Evolutionary conservation across 2,888 invertebrate genomes (phyloP).

Genomic region (Phrixothrix hirtus): DNA sequence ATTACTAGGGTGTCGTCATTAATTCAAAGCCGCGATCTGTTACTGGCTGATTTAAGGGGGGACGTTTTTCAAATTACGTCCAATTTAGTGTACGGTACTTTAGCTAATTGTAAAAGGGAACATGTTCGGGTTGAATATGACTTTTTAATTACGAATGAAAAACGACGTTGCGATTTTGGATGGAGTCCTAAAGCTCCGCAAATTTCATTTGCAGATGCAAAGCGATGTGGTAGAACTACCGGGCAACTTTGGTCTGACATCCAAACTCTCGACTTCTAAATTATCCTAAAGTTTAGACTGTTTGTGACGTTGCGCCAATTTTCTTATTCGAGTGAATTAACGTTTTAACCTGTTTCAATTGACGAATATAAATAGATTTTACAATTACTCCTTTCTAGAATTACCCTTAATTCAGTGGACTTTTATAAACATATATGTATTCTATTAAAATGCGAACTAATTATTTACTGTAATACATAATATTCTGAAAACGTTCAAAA

Average conservation of each 20-base stretch:
- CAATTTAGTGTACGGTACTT: conserved; percentile 47
- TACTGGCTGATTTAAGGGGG: conserved; percentile 42
- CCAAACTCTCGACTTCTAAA: conserved; percentile 29
- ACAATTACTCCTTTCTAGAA: conserved; percentile 7
- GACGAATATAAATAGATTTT: conserved; percentile 15
- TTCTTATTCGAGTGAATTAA: conserved; percentile 27
- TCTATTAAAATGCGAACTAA: background rate
- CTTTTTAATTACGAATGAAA: conserved; percentile 49
- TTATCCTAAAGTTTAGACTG: conserved; percentile 30
- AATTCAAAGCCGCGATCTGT: conserved; percentile 36
- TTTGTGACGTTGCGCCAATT: conserved; percentile 29
- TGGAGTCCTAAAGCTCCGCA: conserved; percentile 16
- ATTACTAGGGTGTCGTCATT: conserved; percentile 41
- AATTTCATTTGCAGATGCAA: conserved; percentile 29
- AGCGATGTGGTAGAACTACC: conserved; percentile 21
- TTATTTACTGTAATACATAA: too few relatives aligned
- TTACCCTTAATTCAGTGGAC: background rate
- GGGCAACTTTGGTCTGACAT: conserved; percentile 26
- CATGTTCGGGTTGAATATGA: conserved; percentile 45
- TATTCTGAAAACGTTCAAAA: too few relatives aligned
- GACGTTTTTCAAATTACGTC: conserved; percentile 50
- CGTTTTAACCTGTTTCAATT: conserved; percentile 24
- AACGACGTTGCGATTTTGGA: conserved; percentile 34
- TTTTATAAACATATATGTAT: background rate
- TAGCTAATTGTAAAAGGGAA: conserved; percentile 50